Base-by-base conservation (phyloP, 2,797 vertebrate species). In the Anas georgica region DNA sequence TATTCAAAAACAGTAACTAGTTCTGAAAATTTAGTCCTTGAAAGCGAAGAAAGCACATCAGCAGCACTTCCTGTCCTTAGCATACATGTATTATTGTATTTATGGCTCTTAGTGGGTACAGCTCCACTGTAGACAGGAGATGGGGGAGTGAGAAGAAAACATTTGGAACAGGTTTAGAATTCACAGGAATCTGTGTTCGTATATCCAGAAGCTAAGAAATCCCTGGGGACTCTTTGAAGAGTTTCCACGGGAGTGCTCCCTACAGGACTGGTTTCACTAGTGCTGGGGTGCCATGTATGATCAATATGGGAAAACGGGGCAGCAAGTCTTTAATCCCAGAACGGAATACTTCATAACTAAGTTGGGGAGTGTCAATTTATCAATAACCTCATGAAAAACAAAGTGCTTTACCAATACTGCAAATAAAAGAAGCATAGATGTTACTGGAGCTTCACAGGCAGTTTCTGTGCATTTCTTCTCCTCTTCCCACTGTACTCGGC, bases 91-190 rank as follows among this genome's bases (percentile, higher is more conserved):
- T 79, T 86, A 35, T 12, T 86, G 12, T 88, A 88, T 96, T 90
- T 93, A 77, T 92, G 93, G 37, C 48, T 67, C 20, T 86, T 75
- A 56, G 55, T 82, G 92, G 31, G 56, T 95, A 45, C 75, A 90
- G 45, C 60, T 90, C 43, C 39, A 67, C n/a, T 60, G 78, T 72
- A 90, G 74, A 74, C 3, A 82, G 50, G 29, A 73, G 29, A 69
- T 77, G 88, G n/a, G 29, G 45, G 82, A 92, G 83, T 91, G 83
- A 86, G 64, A 92, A 88, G 45, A 92, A 91, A 92, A 88, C 74
- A 82, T 92, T 90, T 94, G 70, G 48, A 92, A 90, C 41, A 77
- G 33, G 58, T 88, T 86, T 90, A 43, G 22, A 90, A 10, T 82
- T 83, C 86, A 33, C 87, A 78, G 20, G 50, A 96, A 81, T 84